phyloP scores from a whole-genome alignment of 92 coral and sea anemone genomes.

The Micromussa lordhowensis region DNA sequence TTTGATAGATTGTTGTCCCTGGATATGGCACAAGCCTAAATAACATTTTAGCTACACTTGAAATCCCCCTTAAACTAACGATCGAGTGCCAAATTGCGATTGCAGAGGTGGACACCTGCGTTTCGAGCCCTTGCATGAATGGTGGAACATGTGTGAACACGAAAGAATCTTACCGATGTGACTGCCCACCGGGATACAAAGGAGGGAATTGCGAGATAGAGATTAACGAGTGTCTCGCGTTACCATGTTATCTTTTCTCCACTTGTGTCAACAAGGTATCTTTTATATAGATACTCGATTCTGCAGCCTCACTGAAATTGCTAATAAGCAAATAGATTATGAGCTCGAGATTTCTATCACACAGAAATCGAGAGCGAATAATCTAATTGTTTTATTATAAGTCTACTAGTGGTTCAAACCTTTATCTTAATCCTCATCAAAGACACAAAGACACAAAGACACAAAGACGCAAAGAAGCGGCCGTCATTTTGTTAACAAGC shows the following conservation, averaged over 20 bases:
- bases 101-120: conserved; percentile 84
- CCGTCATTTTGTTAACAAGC: no score
- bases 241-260: conserved; percentile 82
- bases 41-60: background rate
- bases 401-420: no score
- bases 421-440: no score
- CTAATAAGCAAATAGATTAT: no score
- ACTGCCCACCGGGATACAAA: conserved; percentile 71
- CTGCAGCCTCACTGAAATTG: background rate
- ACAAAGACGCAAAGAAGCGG: no score
- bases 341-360: no score
- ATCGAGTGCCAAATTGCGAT: background rate
- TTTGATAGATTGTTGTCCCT: no score
- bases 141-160: conserved; percentile 80
- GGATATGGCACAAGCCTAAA: no score
- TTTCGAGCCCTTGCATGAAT: conserved; percentile 78
- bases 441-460: no score
- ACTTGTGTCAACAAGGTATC: conserved; percentile 89
- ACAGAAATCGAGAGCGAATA: no score
- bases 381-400: no score
- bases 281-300: background rate
- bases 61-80: no score
- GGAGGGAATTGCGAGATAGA: conserved; percentile 79
- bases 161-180: conserved; percentile 81
- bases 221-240: conserved; percentile 74